Percentiles rank a stretch among this genome's conserved stretches.
phyloP scores from a whole-genome alignment of 1,140 invertebrate species.

The Nephila pilipes region DNA sequence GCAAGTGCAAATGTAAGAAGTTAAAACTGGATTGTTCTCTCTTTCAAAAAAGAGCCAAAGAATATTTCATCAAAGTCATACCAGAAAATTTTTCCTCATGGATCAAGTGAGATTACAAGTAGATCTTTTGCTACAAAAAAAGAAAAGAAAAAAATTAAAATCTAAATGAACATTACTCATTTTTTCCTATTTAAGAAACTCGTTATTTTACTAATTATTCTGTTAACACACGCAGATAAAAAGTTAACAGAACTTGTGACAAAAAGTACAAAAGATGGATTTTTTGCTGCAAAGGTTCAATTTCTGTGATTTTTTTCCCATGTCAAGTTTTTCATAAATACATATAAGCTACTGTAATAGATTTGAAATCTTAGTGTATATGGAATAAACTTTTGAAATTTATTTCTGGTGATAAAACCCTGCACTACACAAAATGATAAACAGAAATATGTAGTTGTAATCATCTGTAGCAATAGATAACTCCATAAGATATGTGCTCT shows the following conservation, averaged over 20 bases:
- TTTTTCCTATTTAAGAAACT: slow-evolving; percentile 59
- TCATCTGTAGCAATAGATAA: slow-evolving; percentile 45
- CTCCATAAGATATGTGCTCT: slow-evolving; percentile 26
- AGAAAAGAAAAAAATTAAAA: not conserved
- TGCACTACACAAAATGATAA: slow-evolving; percentile 48
- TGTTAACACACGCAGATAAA: slow-evolving; percentile 4
- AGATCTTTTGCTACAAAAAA: slow-evolving; percentile 67
- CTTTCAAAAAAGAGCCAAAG: slow-evolving; percentile 63
- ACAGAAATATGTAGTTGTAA: slow-evolving; percentile 54
- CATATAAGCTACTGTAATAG: slow-evolving; percentile 15
- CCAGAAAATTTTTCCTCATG: slow-evolving; percentile 28
- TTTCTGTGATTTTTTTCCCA: slow-evolving; percentile 71
- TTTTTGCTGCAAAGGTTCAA: slow-evolving; percentile 63
- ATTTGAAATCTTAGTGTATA: slow-evolving; percentile 41
- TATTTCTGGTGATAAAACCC: slow-evolving; percentile 48
- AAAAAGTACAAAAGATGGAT: slow-evolving; percentile 73
- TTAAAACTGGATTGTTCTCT: slow-evolving; percentile 12
- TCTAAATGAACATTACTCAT: slow-evolving; percentile 44
- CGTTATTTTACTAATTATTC: slow-evolving; percentile 68
- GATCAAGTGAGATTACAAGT: slow-evolving; percentile 53
- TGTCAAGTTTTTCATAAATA: slow-evolving; percentile 65
- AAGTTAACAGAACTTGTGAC: slow-evolving; percentile 40
- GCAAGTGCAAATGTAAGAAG: not conserved
- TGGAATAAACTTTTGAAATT: slow-evolving; percentile 8
- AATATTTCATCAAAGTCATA: slow-evolving; percentile 70